Evolutionary conservation across 2,113 vertebrate species (phyloP), one percentile per base, ranked within the genome.

Genomic region (Oreochromis aureus): DNA sequence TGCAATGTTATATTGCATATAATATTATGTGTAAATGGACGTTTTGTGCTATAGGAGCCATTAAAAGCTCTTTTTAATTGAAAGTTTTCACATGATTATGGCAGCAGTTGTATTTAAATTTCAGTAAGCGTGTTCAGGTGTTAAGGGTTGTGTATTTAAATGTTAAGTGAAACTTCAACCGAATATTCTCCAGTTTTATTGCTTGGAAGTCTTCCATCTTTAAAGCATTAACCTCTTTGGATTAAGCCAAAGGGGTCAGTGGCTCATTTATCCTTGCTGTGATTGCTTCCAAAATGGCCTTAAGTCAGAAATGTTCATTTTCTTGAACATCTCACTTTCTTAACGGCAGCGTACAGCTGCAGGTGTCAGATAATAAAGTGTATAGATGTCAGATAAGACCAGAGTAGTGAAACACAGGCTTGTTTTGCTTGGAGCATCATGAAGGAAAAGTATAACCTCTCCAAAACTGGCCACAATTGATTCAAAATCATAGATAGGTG

Each of bases 191-290:
- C 63, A 66, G 51, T 84, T 93, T 87, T 86, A 87, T 46, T 76
- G 56, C 66, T 88, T 78, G 73, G 46, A 78, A 53, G 6, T 34
- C 1, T 53, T 89, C 83, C 86, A 91, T 91, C 81, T 93, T 84
- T 83, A 87, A 92, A 87, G 86, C 86, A 93, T 88, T 93, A 91
- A 92, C 91, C 90, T 93, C 85, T 48, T 46, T 82, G 90, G 89
- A 91, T 93, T 87, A 91, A 93, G 83, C 83, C 87, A 73, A 84
- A 89, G 76, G 84, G 86, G 85, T 93, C 91, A 89, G 73, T 36
- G 69, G 80, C 85, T 84, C 90, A 84, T 87, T 89, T 69, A 58
- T 59, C 69, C 80, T 82, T 6, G 5, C 59, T 89, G 80, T 53
- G 84, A 93, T 93, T 91, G 63, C 87, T 81, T 89, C 89, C 18